Percentiles rank a stretch among this genome's conserved stretches.
Evolutionary conservation across 2,797 vertebrate species (phyloP).

Genomic region (Pachyuromys duprasi): DNA sequence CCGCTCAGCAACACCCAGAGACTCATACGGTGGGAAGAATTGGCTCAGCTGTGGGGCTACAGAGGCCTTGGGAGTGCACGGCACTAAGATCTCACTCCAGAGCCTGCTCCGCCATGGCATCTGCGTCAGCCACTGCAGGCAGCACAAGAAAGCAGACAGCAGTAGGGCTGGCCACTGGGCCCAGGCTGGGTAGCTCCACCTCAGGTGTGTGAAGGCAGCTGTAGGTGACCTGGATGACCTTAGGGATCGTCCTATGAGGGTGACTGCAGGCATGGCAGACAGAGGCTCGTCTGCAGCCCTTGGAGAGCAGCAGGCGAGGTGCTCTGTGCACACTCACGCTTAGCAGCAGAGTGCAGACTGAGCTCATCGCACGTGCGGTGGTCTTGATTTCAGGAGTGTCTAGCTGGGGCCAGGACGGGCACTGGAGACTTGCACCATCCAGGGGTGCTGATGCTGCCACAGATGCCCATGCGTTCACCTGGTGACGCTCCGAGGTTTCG

Average conservation of each 20-base stretch:
- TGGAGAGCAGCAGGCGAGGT: background rate
- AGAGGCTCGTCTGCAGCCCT: background rate
- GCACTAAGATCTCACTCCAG: background rate
- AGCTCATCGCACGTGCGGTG: too few species aligned
- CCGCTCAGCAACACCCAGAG: constrained; percentile 62
- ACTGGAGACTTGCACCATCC: background rate
- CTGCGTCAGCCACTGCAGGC: fast-evolving
- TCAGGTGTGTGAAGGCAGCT: background rate
- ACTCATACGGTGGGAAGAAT: constrained; percentile 67
- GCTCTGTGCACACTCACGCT: background rate
- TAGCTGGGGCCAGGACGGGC: background rate
- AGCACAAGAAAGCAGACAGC: fast-evolving
- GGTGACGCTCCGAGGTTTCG: fast-evolving
- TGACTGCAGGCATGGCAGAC: background rate
- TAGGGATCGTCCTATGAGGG: fast-evolving
- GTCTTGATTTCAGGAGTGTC: background rate
- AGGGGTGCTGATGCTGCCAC: too few species aligned
- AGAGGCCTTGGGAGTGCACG: background rate
- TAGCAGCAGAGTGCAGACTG: fast-evolving
- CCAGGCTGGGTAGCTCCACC: fast-evolving
- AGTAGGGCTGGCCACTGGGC: fast-evolving
- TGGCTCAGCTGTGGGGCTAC: background rate
- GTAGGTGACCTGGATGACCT: background rate
- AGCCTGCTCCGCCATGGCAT: background rate
- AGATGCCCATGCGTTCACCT: fast-evolving